Conservation (phyloP, 1,140 invertebrate species). For the Saxidomus purpurata region DNA sequence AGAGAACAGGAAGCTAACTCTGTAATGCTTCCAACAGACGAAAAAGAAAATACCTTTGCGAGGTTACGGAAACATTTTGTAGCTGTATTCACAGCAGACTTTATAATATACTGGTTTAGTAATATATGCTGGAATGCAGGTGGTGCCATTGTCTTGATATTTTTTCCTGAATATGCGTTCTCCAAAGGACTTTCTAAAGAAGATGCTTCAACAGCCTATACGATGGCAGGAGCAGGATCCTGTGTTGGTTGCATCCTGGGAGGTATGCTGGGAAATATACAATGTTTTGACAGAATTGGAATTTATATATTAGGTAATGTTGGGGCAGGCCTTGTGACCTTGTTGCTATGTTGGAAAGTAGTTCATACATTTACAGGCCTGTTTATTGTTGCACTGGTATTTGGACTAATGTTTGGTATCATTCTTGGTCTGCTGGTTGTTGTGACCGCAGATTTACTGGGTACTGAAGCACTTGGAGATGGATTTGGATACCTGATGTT, state of each 20-base stretch:
- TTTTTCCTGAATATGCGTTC: conserved; percentile 76
- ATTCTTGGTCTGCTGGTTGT: conserved; percentile 79
- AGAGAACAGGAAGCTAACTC: not conserved
- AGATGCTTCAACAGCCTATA: conserved; percentile 70
- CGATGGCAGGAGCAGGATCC: conserved; percentile 73
- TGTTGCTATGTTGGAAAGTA: conserved; percentile 66
- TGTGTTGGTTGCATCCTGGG: conserved; percentile 78
- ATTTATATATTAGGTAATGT: conserved; percentile 77
- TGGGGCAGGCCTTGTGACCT: conserved; percentile 66
- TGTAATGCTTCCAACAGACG: not conserved
- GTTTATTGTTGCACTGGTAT: conserved; percentile 58
- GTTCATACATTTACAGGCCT: conserved; percentile 61
- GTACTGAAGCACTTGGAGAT: conserved; percentile 74
- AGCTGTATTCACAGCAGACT: conserved; percentile 76
- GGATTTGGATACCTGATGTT: conserved; percentile 82
- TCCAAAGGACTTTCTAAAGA: conserved; percentile 69
- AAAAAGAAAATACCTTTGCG: not conserved
- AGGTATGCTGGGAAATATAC: conserved; percentile 77
- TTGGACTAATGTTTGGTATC: conserved; percentile 79
- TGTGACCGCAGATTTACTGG: conserved; percentile 79
- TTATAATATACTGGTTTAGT: conserved; percentile 79
- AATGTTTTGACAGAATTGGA: conserved; percentile 68
- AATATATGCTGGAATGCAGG: conserved; percentile 83
- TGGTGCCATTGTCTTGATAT: conserved; percentile 70
- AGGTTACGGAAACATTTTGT: conserved; percentile 55